Evolutionary conservation across 2,113 vertebrate species (phyloP), one percentile per base, ranked within the genome.

Genomic region (Odocoileus virginianus): DNA sequence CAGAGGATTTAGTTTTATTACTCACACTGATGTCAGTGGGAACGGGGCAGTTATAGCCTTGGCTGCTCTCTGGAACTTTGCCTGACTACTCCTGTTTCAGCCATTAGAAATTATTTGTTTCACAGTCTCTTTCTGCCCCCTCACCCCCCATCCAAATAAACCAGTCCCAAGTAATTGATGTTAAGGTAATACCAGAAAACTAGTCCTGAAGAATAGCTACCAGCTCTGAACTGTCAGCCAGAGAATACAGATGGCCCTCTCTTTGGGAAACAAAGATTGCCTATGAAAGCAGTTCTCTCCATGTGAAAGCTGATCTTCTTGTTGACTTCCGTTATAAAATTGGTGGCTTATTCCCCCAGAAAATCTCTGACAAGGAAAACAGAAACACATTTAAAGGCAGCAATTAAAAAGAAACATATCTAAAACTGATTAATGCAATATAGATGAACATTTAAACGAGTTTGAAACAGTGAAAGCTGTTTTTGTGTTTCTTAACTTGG

Each of bases 71-170:
- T 92, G 97, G 74, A 89, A 87, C 21, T 85, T 81, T 71, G 60
- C 85, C 25, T 83, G 50, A 52, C 30, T 43, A 58, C 79, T 87
- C 79, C 87, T 94, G 43, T 94, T 87, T 93, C 61, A 92, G 87
- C 57, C 82, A 90, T 90, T 87, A 76, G 64, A 85, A 87, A 88
- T 91, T 85, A 89, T 96, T 97, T 96, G 55, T 78, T 95, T 95
- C 57, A 36, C 12, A 86, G 60, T 74, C 91, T 91, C 54, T 82
- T 19, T 87, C 30, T 74, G 36, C 13, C 8, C n/a, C 6, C 23
- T 43, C 40, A 74, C 71, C 71, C 71, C 11, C 6, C 76, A 21
- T 81, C 47, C 23, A 79, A 87, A 90, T 50, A 82, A 92, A 95
- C 60, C 74, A 86, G 84, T 96, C 43, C 92, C 74, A 93, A 76